Evolutionary conservation across 2,113 vertebrate genomes (phyloP), one percentile per base, ranked within the genome.

Genomic region (Aptenodytes patagonicus): DNA sequence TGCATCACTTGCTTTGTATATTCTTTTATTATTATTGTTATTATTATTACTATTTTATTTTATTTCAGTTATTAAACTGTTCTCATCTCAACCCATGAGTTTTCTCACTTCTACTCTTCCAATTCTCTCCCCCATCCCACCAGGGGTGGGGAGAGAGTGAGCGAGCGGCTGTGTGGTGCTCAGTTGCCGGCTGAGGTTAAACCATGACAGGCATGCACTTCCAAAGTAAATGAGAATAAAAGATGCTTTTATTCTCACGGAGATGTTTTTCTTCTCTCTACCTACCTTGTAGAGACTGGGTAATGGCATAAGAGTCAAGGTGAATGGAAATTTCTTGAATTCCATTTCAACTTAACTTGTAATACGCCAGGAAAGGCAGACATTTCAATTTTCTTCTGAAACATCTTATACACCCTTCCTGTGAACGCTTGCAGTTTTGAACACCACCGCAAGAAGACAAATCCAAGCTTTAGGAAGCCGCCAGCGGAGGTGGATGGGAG

Each of bases 121-220:
- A 13, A 42, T 42, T 42, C 13, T 42, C 42, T 42, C 42, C 13
- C 42, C 42, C 42, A 42, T 42, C 42, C 42, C 42, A 14, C 42
- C 42, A 6, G 42, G 42, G 42, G 42, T 6, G 42, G 42, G 42
- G 42, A 42, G 42, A 14, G 42, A 42, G 42, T 42, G 42, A 42
- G 42, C 6, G 42, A 42, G 42, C 6, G 14, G 42, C 42, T 42
- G 42, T 6, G 42, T 42, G 42, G 42, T 42, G 42, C 42, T 42
- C 14, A 42, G 42, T 42, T 42, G 13, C 42, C 14, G 42, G 13
- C 42, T 42, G 42, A 42, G 42, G 42, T 42, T 42, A 42, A 42
- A 42, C 42, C 42, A 42, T 42, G 42, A 42, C 42, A 42, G 42
- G 42, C 42, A 58, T 0, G 0, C 4, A 2, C n/a, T 26, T 26